Base-by-base conservation (phyloP, 2,888 invertebrate species). In the Volucella bombylans region DNA sequence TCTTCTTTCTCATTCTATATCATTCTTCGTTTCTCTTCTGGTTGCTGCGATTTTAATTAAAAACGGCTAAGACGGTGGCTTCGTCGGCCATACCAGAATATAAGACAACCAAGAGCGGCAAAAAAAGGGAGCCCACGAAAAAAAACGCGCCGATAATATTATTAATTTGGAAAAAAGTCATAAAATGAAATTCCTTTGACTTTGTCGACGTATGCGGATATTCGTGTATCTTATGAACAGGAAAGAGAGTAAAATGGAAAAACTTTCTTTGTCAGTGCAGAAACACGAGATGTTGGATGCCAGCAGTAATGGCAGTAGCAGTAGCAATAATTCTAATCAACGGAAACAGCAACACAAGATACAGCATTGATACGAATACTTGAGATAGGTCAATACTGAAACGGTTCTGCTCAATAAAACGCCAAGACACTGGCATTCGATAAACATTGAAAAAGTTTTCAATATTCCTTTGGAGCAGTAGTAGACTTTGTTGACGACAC, bases 141-240 rank as follows among this genome's bases (percentile, higher is more conserved):
- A 67, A 31, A 31, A 61, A 45, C 57, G 81, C 85, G 59, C 71
- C 81, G 80, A 81, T 85, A 85, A 76, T 57, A 81, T 85, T 85
- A 81, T 85, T 85, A 85, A 81, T 85, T 81, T 85, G 77, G 59
- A 67, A 81, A 81, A 85, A 83, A 31, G 31, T 0, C 31, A 31
- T 79, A 18, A 78, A 78, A 79, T 79, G 71, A 85, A 77, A 85
- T 85, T 85, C 72, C 85, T 85, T 85, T 85, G 85, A 85, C 80
- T 83, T 72, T 82, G 62, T 65, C 64, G 54, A 49, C 15, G 38
- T 64, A 31, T 64, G 72, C n/a, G 11, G 45, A 11, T 45, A 11
- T 10, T 4, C 45, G 52, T 76, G 55, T 69, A 49, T 49, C 43
- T 31, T 12, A 76, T 54, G 52, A 67, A 64, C 67, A 67, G 52